A percentile compares a stretch with the other conserved stretches of the same genome.
Conservation (phyloP, 1,140 invertebrate species). For the Cyphomyrmex costatus region DNA sequence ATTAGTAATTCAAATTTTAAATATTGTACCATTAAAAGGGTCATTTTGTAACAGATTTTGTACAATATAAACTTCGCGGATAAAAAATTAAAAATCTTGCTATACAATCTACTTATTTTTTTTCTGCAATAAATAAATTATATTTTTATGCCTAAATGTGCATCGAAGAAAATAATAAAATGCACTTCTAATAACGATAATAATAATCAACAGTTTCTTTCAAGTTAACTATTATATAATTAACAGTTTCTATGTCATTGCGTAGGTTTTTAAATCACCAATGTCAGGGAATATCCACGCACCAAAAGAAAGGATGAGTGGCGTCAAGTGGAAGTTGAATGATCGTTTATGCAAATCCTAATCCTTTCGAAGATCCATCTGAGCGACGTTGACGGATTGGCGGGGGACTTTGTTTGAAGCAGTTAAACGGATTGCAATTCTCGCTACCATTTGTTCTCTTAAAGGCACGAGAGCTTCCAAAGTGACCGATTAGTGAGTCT, state of each 20-base stretch:
- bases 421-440: conserved; percentile 81
- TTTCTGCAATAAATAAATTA: conserved; percentile 3
- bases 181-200: neutral
- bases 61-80: neutral
- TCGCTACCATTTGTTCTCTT: conserved; percentile 80
- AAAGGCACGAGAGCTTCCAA: conserved; percentile 56
- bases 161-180: neutral
- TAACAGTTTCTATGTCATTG: neutral
- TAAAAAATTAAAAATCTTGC: conserved; percentile 11
- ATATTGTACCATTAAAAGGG: conserved; percentile 1
- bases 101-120: neutral
- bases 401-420: conserved; percentile 70
- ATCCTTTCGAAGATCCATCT: conserved; percentile 84
- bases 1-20: neutral
- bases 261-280: conserved; percentile 39
- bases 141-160: neutral
- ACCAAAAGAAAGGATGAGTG: conserved; percentile 70
- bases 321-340: conserved; percentile 78
- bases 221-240: neutral
- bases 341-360: conserved; percentile 86
- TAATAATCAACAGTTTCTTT: conserved; percentile 9
- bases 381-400: conserved; percentile 84
- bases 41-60: neutral
- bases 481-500: conserved; percentile 56
- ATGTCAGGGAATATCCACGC: conserved; percentile 42